Evolutionary conservation across 1,140 invertebrate species (phyloP).

Genomic region (Drosophila ananassae): DNA sequence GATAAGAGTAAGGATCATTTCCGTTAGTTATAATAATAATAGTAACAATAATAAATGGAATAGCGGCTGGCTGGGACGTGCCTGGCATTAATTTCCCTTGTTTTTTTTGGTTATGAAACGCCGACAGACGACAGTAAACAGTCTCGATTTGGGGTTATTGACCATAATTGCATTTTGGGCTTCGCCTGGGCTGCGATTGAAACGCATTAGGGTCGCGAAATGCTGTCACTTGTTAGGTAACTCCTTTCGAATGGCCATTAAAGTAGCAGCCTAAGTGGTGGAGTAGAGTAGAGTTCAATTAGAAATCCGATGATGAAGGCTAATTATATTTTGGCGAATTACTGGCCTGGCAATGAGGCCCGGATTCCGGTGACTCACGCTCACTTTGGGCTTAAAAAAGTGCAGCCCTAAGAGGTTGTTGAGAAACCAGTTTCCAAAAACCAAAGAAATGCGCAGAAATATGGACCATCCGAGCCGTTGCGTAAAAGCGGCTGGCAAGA

Average conservation of each 20-base stretch:
- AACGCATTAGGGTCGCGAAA: constrained; percentile 27
- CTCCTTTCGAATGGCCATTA: background rate
- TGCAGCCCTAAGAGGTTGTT: constrained; percentile 42
- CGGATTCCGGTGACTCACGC: constrained; percentile 23
- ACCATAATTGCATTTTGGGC: constrained; percentile 70
- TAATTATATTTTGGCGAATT: constrained; percentile 19
- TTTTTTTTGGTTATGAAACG: constrained; percentile 45
- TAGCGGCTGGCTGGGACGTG: constrained; percentile 32
- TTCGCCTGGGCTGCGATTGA: constrained; percentile 17
- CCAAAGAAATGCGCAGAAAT: constrained; percentile 48
- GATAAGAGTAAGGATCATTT: constrained; percentile 32
- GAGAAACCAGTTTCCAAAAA: constrained; percentile 22
- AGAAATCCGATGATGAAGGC: background rate
- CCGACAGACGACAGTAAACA: constrained; percentile 8
- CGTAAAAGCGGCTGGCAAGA: constrained; percentile 39
- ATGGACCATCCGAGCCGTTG: constrained; percentile 31
- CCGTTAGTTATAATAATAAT: constrained; percentile 57
- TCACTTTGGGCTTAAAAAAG: background rate
- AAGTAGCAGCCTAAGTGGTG: background rate
- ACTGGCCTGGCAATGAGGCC: constrained; percentile 2
- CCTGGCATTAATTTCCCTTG: constrained; percentile 38
- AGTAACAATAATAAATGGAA: background rate
- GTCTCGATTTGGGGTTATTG: constrained; percentile 69
- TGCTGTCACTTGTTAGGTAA: constrained; percentile 36
- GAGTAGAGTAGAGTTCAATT: background rate